Percentiles rank a stretch among this genome's conserved stretches.
Conservation (phyloP, 2,888 invertebrate species). For the Acanthosepion pharaonis region DNA sequence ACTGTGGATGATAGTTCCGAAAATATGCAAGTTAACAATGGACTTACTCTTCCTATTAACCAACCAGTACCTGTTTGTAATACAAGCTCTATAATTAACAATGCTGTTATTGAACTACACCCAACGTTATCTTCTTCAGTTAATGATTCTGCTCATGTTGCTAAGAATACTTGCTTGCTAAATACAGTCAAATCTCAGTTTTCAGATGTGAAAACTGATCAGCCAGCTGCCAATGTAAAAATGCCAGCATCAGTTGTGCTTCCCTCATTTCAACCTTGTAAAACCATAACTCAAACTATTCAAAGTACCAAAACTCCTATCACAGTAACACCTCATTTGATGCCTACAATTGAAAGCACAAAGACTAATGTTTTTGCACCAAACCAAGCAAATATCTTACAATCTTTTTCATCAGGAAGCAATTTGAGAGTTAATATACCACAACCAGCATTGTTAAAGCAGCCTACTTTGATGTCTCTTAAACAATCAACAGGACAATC, state of each 20-base stretch:
- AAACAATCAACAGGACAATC: slow-evolving; percentile 43
- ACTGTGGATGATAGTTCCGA: slow-evolving; percentile 49
- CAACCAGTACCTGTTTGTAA: not conserved
- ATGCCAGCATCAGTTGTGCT: slow-evolving; percentile 67
- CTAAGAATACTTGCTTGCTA: slow-evolving; percentile 61
- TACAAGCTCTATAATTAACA: slow-evolving; percentile 34
- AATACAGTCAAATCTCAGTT: slow-evolving; percentile 65
- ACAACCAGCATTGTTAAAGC: slow-evolving; percentile 35
- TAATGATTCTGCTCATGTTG: slow-evolving; percentile 58
- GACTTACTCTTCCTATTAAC: not conserved
- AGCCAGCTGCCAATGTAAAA: slow-evolving; percentile 70
- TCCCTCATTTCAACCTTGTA: slow-evolving; percentile 63
- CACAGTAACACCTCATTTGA: slow-evolving; percentile 56
- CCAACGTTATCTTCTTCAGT: slow-evolving; percentile 52
- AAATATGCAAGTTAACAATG: slow-evolving; percentile 15
- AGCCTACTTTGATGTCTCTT: slow-evolving; percentile 33
- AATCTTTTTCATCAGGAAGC: not conserved
- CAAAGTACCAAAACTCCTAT: slow-evolving; percentile 71
- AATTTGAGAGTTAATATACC: slow-evolving; percentile 41
- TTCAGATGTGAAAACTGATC: slow-evolving; percentile 63
- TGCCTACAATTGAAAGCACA: not conserved
- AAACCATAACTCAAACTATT: slow-evolving; percentile 68
- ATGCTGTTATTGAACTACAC: not conserved
- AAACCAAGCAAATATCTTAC: not conserved
- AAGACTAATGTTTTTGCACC: slow-evolving; percentile 6